Conservation (phyloP, 2,888 invertebrate species). For the Scaptomyza cyrtandrae region DNA sequence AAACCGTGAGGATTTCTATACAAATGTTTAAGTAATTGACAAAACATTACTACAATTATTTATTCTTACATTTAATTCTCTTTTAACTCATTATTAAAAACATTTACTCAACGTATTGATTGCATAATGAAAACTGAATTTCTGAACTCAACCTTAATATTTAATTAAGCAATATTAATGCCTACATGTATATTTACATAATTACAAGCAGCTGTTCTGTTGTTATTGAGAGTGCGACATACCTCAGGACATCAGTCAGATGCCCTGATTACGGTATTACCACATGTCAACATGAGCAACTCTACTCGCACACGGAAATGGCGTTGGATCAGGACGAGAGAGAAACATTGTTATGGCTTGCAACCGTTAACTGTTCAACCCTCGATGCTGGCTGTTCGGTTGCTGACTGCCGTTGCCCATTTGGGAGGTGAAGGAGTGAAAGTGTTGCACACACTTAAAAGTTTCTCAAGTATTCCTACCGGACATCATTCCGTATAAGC, state of each 20-base stretch:
- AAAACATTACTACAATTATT: neutral
- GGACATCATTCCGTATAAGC: constrained; percentile 67
- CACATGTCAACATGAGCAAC: constrained; percentile 16
- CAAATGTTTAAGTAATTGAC: neutral
- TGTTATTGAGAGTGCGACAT: neutral
- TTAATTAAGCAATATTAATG: neutral
- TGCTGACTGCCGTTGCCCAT: constrained; percentile 14
- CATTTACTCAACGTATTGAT: no score
- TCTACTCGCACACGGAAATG: constrained; percentile 33
- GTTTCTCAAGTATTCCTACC: constrained; percentile 75
- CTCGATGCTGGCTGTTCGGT: constrained; percentile 7
- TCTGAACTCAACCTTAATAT: neutral
- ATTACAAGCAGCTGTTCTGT: constrained; percentile 3
- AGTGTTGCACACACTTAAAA: constrained; percentile 71
- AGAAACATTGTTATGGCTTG: constrained; percentile 5
- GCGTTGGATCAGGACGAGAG: constrained; percentile 16
- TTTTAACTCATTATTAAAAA: no score
- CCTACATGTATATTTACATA: neutral
- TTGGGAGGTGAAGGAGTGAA: constrained; percentile 46
- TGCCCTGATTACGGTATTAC: constrained; percentile 3
- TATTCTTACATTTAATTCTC: no score
- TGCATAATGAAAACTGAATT: neutral
- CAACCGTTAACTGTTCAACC: constrained; percentile 9
- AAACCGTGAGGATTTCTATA: neutral
- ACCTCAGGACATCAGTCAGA: neutral